Percentiles rank a stretch among this genome's conserved stretches.
These are phyloP conservation scores for Triplophysa yarkandensis DNA, from an alignment of 2,797 vertebrate genomes.

Conservation along the genomic window DNA sequence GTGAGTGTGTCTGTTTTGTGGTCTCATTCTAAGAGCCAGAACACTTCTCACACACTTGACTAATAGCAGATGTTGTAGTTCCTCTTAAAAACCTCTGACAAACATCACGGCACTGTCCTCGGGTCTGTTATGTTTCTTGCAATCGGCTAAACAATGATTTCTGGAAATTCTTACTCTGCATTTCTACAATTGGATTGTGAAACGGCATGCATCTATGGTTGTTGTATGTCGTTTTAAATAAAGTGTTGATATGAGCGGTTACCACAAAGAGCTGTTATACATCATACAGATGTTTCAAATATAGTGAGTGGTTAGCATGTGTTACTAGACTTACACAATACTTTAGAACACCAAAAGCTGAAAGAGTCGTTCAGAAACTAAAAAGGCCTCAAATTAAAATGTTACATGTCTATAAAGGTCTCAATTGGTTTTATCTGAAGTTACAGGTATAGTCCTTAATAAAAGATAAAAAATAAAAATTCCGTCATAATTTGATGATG, in stretches of 20 bases:
- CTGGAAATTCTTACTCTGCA: not conserved
- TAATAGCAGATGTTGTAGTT: constrained; percentile 34
- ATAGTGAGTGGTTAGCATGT: not conserved
- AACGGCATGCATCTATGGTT: not conserved
- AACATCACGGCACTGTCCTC: not conserved
- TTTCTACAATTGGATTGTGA: not conserved
- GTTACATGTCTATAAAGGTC: no score
- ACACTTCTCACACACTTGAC: constrained; percentile 13
- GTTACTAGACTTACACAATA: not conserved
- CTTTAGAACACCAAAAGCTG: not conserved
- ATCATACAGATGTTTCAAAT: not conserved
- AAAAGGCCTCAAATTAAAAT: no score
- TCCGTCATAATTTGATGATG: no score
- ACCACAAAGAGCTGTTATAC: not conserved
- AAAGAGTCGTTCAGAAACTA: no score
- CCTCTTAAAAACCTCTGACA: constrained; percentile 14
- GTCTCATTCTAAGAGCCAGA: constrained; percentile 1
- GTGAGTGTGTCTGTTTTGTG: not conserved
- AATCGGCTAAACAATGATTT: constrained; percentile 18
- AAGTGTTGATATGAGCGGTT: not conserved
- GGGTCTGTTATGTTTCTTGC: constrained; percentile 1
- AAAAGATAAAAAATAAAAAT: no score
- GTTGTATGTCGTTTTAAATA: not conserved
- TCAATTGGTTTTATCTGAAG: no score
- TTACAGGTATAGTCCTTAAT: no score